These are phyloP conservation scores for Atherinomorus stipes DNA, from an alignment of 2,113 vertebrate species.

Conservation along the genomic window DNA sequence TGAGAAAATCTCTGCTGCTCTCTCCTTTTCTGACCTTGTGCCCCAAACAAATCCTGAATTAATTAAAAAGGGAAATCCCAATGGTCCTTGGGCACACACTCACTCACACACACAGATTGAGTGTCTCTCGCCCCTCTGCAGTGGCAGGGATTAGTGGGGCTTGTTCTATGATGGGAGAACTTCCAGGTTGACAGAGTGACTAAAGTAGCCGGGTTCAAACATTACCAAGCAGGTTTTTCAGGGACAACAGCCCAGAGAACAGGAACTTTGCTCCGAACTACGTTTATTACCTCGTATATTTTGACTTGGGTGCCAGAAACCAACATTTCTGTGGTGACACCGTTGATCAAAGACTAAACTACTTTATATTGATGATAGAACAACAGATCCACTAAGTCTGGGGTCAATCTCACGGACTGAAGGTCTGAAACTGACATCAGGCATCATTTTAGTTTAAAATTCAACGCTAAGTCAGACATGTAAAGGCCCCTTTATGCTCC, in stretches of 20 bases:
- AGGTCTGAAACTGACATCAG: too few relatives aligned
- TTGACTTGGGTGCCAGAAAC: background rate
- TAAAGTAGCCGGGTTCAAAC: constrained; percentile 60
- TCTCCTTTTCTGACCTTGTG: constrained; percentile 81
- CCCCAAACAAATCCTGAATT: constrained; percentile 87
- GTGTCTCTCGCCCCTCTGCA: constrained; percentile 79
- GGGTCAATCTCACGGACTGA: too few relatives aligned
- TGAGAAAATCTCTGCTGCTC: constrained; percentile 79
- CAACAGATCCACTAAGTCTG: background rate
- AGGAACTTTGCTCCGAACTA: background rate
- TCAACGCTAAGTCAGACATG: too few relatives aligned
- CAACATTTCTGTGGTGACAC: background rate
- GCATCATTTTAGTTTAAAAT: too few relatives aligned
- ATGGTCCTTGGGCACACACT: constrained; percentile 48
- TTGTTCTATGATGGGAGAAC: constrained; percentile 80
- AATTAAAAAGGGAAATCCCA: constrained; percentile 88
- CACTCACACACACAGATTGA: constrained; percentile 72
- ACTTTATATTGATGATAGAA: background rate
- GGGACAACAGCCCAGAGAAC: background rate
- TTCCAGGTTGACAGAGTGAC: constrained; percentile 77
- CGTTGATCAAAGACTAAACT: background rate
- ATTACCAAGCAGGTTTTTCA: constrained; percentile 35
- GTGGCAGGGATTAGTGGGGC: constrained; percentile 81
- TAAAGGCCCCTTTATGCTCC: too few relatives aligned
- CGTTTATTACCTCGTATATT: background rate